Percentiles rank a stretch among this genome's conserved stretches.
Evolutionary conservation across 2,113 vertebrate species (phyloP).

Genomic region (Pygathrix nemaeus): DNA sequence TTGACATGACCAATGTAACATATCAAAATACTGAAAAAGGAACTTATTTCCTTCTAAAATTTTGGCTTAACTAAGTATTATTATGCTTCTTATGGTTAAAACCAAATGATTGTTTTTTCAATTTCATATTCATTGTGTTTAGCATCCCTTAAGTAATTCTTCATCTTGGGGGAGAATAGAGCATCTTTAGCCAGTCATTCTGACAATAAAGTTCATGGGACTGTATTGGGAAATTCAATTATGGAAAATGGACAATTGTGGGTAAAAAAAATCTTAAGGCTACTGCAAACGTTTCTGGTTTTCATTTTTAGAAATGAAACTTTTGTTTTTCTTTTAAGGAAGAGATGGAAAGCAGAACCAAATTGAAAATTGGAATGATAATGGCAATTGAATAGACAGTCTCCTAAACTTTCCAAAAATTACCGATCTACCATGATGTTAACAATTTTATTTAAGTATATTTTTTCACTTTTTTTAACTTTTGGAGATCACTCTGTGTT

Average conservation of each 20-base stretch:
- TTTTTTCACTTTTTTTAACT: neutral
- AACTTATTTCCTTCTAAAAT: slow-evolving; percentile 52
- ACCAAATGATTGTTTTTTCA: slow-evolving; percentile 58
- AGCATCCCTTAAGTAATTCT: slow-evolving; percentile 36
- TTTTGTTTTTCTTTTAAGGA: neutral
- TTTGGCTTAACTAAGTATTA: slow-evolving; percentile 39
- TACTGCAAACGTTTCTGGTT: slow-evolving; percentile 43
- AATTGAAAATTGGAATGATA: slow-evolving; percentile 26
- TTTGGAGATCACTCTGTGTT: neutral
- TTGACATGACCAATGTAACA: slow-evolving; percentile 27
- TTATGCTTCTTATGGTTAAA: slow-evolving; percentile 64
- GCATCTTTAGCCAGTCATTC: slow-evolving; percentile 18
- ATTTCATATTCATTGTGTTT: slow-evolving; percentile 34
- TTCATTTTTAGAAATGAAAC: slow-evolving; percentile 10
- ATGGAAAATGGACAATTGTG: slow-evolving; percentile 17
- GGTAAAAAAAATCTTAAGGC: slow-evolving; percentile 44
- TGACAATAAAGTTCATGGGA: slow-evolving; percentile 41
- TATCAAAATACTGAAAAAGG: slow-evolving; percentile 57
- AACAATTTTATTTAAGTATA: neutral
- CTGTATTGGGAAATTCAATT: slow-evolving; percentile 42
- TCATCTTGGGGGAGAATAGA: neutral
- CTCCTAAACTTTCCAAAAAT: neutral
- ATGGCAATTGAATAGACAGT: neutral
- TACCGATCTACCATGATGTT: neutral
- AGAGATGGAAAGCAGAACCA: neutral